Evolutionary conservation across 2,797 vertebrate species (phyloP), one percentile per base, ranked within the genome.

Genomic region (Scolopax rusticola): DNA sequence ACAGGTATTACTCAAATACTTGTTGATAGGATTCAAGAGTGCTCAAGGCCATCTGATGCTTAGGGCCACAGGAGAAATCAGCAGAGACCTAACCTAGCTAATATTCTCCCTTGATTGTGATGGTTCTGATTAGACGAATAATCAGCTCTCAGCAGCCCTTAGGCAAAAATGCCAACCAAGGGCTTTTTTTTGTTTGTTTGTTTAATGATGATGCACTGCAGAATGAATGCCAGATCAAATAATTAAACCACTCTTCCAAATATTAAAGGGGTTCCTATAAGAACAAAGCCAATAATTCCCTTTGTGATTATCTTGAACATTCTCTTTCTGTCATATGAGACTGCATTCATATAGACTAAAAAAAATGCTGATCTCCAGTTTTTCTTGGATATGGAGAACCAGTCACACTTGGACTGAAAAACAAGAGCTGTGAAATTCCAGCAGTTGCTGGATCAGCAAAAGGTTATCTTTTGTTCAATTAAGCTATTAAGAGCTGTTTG

Each of bases 111-210:
- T 90, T 97, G 97, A 98, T 97, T 97, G 93, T 98, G 95, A 96
- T 40, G n/a, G 75, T 80, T 97, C 92, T 98, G 97, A 98, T 98
- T 97, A 98, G 95, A 97, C 97, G 90, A 98, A 97, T 97, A 97
- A 98, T 97, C 95, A 98, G 95, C 96, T 97, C 92, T 97, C 78
- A 96, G 97, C 95, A 97, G 95, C 96, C 97, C 93, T 92, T 78
- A 97, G 95, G 96, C 97, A 97, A 97, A 97, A 97, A 96, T 63
- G 87, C 79, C 92, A 95, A 67, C 8, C 5, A 45, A 96, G 53
- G 36, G 9, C 4, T 48, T 86, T 77, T 41, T 30, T 69, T 80
- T 56, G 5, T 40, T 41, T 73, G 32, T 59, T 75, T 83, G 63
- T 95, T 80, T 95, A 83, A 95, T 79, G 76, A 87, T 57, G 75